Base-by-base conservation (phyloP, 2,888 invertebrate species). In the Apamea sordens region DNA sequence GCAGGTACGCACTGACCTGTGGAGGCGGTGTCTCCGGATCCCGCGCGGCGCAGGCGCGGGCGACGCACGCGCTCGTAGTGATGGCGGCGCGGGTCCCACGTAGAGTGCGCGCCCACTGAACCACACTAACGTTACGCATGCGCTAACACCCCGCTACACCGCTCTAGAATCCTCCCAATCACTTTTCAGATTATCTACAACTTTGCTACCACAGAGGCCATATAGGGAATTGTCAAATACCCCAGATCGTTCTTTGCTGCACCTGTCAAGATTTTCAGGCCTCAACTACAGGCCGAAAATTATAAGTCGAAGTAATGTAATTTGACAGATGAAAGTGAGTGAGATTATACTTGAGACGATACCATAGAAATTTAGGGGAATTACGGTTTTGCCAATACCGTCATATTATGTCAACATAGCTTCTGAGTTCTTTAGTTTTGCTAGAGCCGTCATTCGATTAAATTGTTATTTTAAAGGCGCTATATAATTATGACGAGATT, bases 1-100 rank as follows among this genome's bases (percentile, higher is more conserved):
- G 80, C 70, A 59, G 64, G 36, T 24, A 59, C 28, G 6, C 36
- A 82, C 88, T 89, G 86, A 97, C 97, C 97, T 96, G 97, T 97
- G 90, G 98, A 97, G 92, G 97, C 96, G 89, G 98, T 98, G 93
- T 98, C 98, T 89, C 97, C 97, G 90, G 98, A 98, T 90, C 97
- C 98, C 84, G 97, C 95, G 90, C 98, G 97, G 93, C 97, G 97
- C 92, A 97, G 96, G 90, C 97, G 92, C 89, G 97, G 97, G 91
- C 98, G 97, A 92, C 98, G 98, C 94, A 99, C 97, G 95, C 99
- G 98, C 97, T 99, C 99, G 97, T 99, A 99, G 97, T 98, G 98
- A 94, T 99, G 98, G 79, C 98, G 97, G 88, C 98, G 97, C 89
- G 99, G 99, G 97, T 99, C 98, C 99, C 99, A 99, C 93, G 99